phyloP scores from a whole-genome alignment of 2,113 vertebrate species.

The Tonatia bakeri region DNA sequence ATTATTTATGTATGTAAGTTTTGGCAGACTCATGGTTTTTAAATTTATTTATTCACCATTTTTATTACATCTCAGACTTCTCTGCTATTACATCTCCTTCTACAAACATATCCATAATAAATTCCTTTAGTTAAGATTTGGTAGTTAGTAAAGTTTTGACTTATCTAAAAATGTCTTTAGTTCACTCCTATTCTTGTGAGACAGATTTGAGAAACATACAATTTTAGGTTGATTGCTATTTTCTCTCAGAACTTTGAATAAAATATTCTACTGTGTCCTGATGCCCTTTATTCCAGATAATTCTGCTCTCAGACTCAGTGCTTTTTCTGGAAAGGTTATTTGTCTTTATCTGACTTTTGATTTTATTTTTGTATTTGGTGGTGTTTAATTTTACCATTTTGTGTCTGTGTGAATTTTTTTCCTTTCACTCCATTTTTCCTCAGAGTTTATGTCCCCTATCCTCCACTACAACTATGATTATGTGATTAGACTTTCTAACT shows the following conservation, averaged over 20 bases:
- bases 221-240: not conserved
- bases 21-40: not conserved
- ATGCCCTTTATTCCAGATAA: not conserved
- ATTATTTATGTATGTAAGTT: not conserved
- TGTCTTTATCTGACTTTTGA: not conserved
- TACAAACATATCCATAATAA: not conserved
- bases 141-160: not conserved
- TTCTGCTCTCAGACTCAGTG: not conserved
- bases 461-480: not conserved
- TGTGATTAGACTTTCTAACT: not conserved
- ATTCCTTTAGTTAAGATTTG: slow-evolving; percentile 12
- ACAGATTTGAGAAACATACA: not conserved
- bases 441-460: not conserved
- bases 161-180: not conserved
- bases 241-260: not conserved
- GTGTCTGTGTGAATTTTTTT: not conserved
- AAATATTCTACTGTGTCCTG: not conserved
- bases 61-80: not conserved
- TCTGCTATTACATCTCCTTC: not conserved
- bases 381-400: not conserved
- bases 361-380: not conserved
- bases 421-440: not conserved
- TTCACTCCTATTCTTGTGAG: not conserved
- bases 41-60: not conserved
- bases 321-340: not conserved